Evolutionary conservation across 2,797 vertebrate genomes (phyloP), one percentile per base, ranked within the genome.

Genomic region (Protonibea diacanthus): DNA sequence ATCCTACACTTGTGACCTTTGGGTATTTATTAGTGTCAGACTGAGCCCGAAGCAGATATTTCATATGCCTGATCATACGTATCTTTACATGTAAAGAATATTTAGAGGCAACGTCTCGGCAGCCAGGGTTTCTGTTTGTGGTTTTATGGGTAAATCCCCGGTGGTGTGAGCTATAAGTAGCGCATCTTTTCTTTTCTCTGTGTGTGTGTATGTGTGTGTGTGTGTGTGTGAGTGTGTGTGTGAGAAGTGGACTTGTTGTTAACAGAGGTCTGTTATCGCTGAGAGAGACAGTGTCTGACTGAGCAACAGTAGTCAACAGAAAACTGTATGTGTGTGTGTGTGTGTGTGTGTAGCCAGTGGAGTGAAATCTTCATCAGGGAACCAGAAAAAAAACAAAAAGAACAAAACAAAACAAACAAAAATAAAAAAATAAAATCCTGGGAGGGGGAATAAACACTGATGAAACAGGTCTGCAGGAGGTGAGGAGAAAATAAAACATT

Each of bases 221-320:
- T 12, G 49, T 23, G 23, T 53, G 60, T 59, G 49, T 23, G 23
- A 49, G 60, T 59, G 25, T 44, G 11, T 13, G 49, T 23, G 23
- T 53, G 60, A 48, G 25, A 5, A 55, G 44, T 57, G 49, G 57
- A 38, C 63, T 51, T 14, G 49, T 68, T 63, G 44, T 29, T 2
- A 68, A n/a, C 20, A 80, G 78, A 89, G 81, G 80, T 87, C 55
- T 85, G 73, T 86, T 76, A 77, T 86, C 69, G 57, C 85, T 68
- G 70, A 81, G 86, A 86, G 86, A 88, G 71, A 95, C 93, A 94
- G 95, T 95, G 94, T 95, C 93, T 89, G 94, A 95, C 93, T 92
- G 93, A 92, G 92, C 91, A 90, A 94, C 93, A 95, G 94, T 93
- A 94, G 93, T 94, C 86, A 83, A 86, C 72, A 80, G 87, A 83